A percentile compares a stretch with the other conserved stretches of the same genome.
phyloP scores from a whole-genome alignment of 2,113 vertebrate species.

The Felis chaus region DNA sequence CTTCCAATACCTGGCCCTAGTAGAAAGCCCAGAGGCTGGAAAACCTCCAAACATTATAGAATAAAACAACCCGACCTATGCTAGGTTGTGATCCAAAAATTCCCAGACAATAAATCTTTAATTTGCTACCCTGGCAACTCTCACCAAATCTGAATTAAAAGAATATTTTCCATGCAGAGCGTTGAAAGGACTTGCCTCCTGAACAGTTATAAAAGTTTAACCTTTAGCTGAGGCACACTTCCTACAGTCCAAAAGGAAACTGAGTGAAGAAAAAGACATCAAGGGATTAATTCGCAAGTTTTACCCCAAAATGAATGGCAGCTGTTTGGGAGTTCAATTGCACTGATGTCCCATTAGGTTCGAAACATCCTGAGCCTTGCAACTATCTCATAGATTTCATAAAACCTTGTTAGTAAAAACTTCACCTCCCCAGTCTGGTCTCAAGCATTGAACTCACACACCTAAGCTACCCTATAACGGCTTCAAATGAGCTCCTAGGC shows the following conservation, averaged over 20 bases:
- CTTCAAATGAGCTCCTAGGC: not conserved
- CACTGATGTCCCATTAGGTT: conserved; percentile 74
- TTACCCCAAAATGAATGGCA: conserved; percentile 79
- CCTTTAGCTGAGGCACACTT: conserved; percentile 66
- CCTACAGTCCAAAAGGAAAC: conserved; percentile 48
- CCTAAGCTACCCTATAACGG: not conserved
- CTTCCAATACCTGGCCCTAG: conserved; percentile 76
- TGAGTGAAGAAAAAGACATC: conserved; percentile 25
- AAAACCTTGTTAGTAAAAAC: conserved; percentile 54
- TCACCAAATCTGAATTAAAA: conserved; percentile 83
- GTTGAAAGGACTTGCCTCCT: conserved; percentile 75
- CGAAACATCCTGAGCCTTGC: conserved; percentile 68
- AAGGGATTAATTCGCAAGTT: conserved; percentile 75
- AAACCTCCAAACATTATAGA: conserved; percentile 81
- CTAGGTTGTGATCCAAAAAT: conserved; percentile 84
- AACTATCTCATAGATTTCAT: conserved; percentile 72
- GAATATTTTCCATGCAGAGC: conserved; percentile 76
- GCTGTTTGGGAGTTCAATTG: conserved; percentile 76
- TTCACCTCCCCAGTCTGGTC: not conserved
- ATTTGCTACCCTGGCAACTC: conserved; percentile 82
- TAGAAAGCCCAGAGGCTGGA: conserved; percentile 81
- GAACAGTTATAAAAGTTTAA: conserved; percentile 68
- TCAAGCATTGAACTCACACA: conserved; percentile 4
- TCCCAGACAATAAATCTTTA: conserved; percentile 86
- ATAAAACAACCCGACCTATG: conserved; percentile 83